phyloP scores from a whole-genome alignment of 2,113 vertebrate genomes.

The Fregetta grallaria region DNA sequence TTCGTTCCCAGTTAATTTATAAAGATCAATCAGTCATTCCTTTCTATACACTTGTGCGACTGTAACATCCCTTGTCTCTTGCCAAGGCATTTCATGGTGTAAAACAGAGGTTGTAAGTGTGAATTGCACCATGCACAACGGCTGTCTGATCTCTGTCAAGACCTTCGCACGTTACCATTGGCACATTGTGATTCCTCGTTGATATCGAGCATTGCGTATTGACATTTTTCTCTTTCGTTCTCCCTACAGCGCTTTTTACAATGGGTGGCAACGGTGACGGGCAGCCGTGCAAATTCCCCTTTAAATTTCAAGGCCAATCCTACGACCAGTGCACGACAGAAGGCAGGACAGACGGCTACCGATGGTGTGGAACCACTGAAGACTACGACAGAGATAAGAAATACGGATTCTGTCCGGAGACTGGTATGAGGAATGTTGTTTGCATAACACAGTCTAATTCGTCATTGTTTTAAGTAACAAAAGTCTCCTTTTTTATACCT shows the following conservation, averaged over 20 bases:
- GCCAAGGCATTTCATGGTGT: background rate
- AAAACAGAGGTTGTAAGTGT: background rate
- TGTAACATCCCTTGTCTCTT: background rate
- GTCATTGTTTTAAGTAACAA: background rate
- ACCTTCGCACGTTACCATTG: accelerated
- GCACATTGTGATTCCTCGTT: no score
- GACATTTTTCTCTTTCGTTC: background rate
- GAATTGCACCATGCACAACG: accelerated
- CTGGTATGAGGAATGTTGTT: constrained; percentile 69
- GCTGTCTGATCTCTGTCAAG: background rate
- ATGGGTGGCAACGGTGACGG: constrained; percentile 91
- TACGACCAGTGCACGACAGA: constrained; percentile 90
- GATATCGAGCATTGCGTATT: accelerated
- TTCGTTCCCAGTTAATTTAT: background rate
- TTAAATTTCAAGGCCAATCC: constrained; percentile 87
- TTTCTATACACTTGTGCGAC: background rate
- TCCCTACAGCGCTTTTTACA: constrained; percentile 86
- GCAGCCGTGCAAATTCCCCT: constrained; percentile 93
- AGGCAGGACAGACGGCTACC: constrained; percentile 92
- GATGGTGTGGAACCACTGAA: constrained; percentile 95
- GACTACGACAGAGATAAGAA: constrained; percentile 92
- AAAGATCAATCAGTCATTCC: background rate
- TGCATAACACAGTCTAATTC: background rate
- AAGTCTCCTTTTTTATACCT: background rate
- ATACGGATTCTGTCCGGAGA: constrained; percentile 96